Evolutionary conservation across 2,797 vertebrate genomes (phyloP).

Genomic region (Uromys caudimaculatus): DNA sequence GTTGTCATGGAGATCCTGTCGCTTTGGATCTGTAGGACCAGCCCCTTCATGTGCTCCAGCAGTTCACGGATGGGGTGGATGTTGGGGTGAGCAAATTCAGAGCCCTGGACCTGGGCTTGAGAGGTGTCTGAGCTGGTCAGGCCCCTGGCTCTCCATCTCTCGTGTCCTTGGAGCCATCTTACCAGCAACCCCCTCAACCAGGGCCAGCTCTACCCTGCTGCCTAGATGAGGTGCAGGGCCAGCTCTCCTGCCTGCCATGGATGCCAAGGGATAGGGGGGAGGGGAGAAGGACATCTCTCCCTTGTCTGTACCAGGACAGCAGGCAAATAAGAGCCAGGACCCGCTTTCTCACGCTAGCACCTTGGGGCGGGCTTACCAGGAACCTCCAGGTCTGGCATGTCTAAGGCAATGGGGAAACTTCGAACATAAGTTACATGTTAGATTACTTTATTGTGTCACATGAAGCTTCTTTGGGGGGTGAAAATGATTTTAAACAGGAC

Average conservation of each 20-base stretch:
- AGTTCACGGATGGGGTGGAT: not conserved
- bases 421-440: not conserved
- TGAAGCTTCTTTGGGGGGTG: not conserved
- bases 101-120: not conserved
- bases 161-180: not conserved
- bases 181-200: not conserved
- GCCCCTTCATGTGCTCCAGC: not conserved
- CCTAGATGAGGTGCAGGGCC: not conserved
- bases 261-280: not conserved
- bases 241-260: not conserved
- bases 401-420: not conserved
- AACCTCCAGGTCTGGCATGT: not conserved
- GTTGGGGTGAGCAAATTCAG: not conserved
- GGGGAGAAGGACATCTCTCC: not conserved
- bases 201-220: not conserved
- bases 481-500: not conserved
- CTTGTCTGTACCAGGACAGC: not conserved
- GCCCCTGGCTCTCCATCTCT: not conserved
- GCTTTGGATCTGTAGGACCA: not conserved
- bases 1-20: not conserved
- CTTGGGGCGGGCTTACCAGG: not conserved
- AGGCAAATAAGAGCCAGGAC: not conserved
- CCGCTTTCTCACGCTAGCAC: not conserved
- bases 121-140: not conserved
- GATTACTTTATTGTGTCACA: not conserved